phyloP scores from a whole-genome alignment of 2,888 invertebrate genomes.

The Autographa gamma region DNA sequence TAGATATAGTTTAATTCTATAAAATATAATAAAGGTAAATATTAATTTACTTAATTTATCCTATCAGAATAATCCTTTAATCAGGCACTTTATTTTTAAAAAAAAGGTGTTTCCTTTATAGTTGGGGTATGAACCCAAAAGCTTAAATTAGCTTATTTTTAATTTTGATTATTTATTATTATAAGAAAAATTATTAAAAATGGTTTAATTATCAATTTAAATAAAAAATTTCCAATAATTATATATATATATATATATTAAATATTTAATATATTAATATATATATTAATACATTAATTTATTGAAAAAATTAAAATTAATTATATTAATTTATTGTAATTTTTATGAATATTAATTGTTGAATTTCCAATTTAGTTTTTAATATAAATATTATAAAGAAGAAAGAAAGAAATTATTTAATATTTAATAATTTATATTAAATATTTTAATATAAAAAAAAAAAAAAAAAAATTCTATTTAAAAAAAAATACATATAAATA shows the following conservation, averaged over 20 bases:
- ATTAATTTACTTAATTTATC: constrained; percentile 75
- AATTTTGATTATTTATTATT: constrained; percentile 62
- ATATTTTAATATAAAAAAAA: constrained; percentile 66
- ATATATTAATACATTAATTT: constrained; percentile 58
- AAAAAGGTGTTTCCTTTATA: constrained; percentile 83
- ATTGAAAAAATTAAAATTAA: constrained; percentile 57
- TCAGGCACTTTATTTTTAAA: constrained; percentile 86
- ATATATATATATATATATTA: constrained; percentile 57
- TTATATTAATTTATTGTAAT: constrained; percentile 56
- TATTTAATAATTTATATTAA: constrained; percentile 60
- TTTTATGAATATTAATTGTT: constrained; percentile 57
- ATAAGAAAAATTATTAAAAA: constrained; percentile 62
- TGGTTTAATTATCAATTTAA: constrained; percentile 51
- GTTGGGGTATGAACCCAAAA: constrained; percentile 90
- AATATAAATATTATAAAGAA: constrained; percentile 62
- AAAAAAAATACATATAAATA: constrained; percentile 66
- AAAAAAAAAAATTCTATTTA: constrained; percentile 77
- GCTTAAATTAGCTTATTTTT: constrained; percentile 89
- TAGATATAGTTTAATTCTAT: constrained; percentile 90
- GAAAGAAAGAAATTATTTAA: constrained; percentile 56
- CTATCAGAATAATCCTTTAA: constrained; percentile 85
- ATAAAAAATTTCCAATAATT: constrained; percentile 27
- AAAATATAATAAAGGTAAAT: constrained; percentile 89
- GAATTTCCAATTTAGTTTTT: constrained; percentile 50
- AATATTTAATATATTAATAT: constrained; percentile 59